Base-by-base conservation (phyloP, 2,888 invertebrate genomes). In the Aphidoletes aphidimyza region DNA sequence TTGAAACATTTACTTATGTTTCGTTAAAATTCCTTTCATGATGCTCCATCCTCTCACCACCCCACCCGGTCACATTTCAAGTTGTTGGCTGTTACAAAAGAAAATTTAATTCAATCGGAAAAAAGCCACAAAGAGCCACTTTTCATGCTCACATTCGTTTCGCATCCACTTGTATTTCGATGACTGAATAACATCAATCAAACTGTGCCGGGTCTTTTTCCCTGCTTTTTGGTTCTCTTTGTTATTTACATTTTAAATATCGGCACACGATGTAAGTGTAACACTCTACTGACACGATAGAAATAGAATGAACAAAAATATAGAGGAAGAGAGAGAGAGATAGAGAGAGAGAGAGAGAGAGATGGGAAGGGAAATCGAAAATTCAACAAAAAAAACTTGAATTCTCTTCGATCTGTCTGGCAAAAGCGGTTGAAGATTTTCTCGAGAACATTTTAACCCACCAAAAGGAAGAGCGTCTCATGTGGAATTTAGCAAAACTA, bases 71-170 rank as follows among this genome's bases (percentile, higher is more conserved):
- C n/a, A n/a, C 36, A 78, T 1, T 59, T 11, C 14, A 59, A 30
- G 22, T 30, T 11, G 30, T 59, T 30, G 59, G 3, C 17, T 36
- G 34, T 54, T 54, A n/a, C 17, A 19, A 22, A 81, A 81, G 81
- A 81, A 37, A 81, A 37, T 36, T 81, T 81, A 81, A 81, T 81
- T 81, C 37, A n/a, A 54, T 36, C 36, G n/a, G 36, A 9, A 37
- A 36, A 11, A n/a, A n/a, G 37, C 81, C 37, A 81, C 81, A 81
- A 81, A 81, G 37, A 37, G 81, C 37, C 81, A 81, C 81, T 81
- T 37, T 81, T 81, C 81, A 81, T 19, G 37, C 37, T n/a, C 69
- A 37, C 81, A 81, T 81, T 81, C 81, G 22, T 81, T 30, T 69
- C 14, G 17, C 14, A 3, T 69, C 34, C 30, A 69, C 34, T 54